These are phyloP conservation scores for Poecilobothrus nobilitatus DNA, from an alignment of 2,888 invertebrate species.

Conservation along the genomic window DNA sequence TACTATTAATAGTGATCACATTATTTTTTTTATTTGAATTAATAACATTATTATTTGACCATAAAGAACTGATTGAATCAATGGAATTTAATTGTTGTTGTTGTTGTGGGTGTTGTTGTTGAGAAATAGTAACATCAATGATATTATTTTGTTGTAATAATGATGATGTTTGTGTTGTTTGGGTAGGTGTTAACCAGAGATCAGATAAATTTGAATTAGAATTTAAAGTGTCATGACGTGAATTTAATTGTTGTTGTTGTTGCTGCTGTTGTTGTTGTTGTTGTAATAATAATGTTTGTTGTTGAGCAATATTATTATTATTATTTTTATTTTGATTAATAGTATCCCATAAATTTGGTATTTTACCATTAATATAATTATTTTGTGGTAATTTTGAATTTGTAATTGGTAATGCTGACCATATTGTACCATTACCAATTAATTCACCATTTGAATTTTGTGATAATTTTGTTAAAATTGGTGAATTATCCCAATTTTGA, in stretches of 20 bases:
- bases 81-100: slow-evolving; percentile 22
- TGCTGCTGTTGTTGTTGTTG: slow-evolving; percentile 7
- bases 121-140: slow-evolving; percentile 19
- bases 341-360: not conserved
- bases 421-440: slow-evolving; percentile 6
- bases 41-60: slow-evolving; percentile 10
- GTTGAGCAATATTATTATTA: slow-evolving; percentile 18
- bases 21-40: not conserved
- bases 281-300: slow-evolving; percentile 16
- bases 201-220: slow-evolving; percentile 31
- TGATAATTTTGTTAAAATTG: slow-evolving; percentile 16
- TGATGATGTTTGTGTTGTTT: not conserved
- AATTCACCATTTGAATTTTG: slow-evolving; percentile 9
- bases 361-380: not conserved
- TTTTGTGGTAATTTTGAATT: slow-evolving; percentile 9
- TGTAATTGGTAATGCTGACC: slow-evolving; percentile 7
- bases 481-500: slow-evolving; percentile 16
- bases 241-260: slow-evolving; percentile 8
- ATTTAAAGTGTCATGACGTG: slow-evolving; percentile 19
- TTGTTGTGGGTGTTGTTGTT: slow-evolving; percentile 23
- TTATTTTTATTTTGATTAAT: not conserved
- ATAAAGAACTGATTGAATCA: slow-evolving; percentile 19
- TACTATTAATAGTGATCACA: no score
- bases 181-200: slow-evolving; percentile 37
- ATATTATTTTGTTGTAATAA: slow-evolving; percentile 5